Evolutionary conservation across 2,888 invertebrate genomes (phyloP), one percentile per base, ranked within the genome.

Genomic region (Hypolimnas misippus): DNA sequence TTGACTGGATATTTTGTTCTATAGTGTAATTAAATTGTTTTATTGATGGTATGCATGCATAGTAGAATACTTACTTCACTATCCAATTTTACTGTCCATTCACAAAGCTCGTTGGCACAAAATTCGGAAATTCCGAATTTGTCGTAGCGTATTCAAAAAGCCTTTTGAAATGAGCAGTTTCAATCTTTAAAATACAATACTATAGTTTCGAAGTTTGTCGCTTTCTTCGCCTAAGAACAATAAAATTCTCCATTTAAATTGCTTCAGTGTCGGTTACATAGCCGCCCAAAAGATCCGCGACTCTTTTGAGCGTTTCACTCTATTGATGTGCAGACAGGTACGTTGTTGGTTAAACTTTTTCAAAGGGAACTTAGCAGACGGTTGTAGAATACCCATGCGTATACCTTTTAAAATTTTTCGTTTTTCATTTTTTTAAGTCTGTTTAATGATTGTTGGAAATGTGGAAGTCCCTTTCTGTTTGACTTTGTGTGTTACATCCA

Each of bases 281-380:
- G 71, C 68, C 61, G 57, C 57, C 60, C 60, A 52, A 73, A 76
- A 81, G 74, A 77, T 71, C 68, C 70, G 69, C 66, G 70, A 76
- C 76, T 77, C 77, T 79, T 79, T 81, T 76, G 73, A 77, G 70
- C 70, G 73, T 68, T 51, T 46, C 62, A 63, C 63, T 69, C 76
- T 76, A 82, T 84, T 84, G 83, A 84, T 68, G 81, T 73, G 63
- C 75, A 79, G 78, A 77, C 82, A 83, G 84, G 83, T 84, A 82
- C 77, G 79, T 77, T 75, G 77, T 76, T 73, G 69, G 66, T 66
- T 67, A 83, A 88, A 78, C 86, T 89, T 84, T 84, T 80, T 83
- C 86, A 86, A 87, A 82, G 77, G 73, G 75, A 89, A 89, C 87
- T 89, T 89, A 63, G 72, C 85, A 89, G 89, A 89, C 89, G 54